Evolutionary conservation across 2,113 vertebrate genomes (phyloP), one percentile per base, ranked within the genome.

Genomic region (Tor tambroides): DNA sequence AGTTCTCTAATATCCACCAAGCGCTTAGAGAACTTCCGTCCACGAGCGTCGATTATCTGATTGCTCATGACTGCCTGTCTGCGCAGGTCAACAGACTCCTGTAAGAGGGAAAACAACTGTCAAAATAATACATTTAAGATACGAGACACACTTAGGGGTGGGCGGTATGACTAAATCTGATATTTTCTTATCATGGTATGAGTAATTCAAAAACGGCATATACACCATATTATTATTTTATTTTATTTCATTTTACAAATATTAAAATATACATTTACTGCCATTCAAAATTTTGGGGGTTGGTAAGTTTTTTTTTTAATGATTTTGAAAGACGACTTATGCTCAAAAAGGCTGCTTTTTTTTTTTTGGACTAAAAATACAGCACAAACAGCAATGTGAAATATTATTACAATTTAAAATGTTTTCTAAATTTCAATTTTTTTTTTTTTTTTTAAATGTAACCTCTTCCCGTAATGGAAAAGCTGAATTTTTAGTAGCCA

Each of bases 1-100:
- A 99, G 95, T 91, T 99, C 98, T 91, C 98, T 92, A 87, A 99
- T 99, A 91, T 99, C 98, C 8, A 99, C 96, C 80, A 99, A 94
- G 82, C 98, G 96, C 88, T 99, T 99, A 83, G 96, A 93, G 75
- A 97, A 95, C 90, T 98, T 99, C 86, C 97, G 96, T 89, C 96
- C 97, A 85, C 97, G 92, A 7, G 95, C 93, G 3, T 99, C 98
- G 32, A 94, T 93, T 56, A 92, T 90, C 88, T 97, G 97, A 93
- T 93, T 95, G 35, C 94, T 94, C 87, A 94, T 91, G 7, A 90
- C 32, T 87, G 95, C 94, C 91, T 96, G 95, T 81, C 97, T 94
- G 54, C 97, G 95, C 88, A 96, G 95, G 90, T 99, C 98, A 86
- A 95, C 17, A 3, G 94, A 90, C 91, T 99, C 98, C 98, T 99